Conservation (phyloP, 2,888 invertebrate species). For the Spodoptera littoralis region DNA sequence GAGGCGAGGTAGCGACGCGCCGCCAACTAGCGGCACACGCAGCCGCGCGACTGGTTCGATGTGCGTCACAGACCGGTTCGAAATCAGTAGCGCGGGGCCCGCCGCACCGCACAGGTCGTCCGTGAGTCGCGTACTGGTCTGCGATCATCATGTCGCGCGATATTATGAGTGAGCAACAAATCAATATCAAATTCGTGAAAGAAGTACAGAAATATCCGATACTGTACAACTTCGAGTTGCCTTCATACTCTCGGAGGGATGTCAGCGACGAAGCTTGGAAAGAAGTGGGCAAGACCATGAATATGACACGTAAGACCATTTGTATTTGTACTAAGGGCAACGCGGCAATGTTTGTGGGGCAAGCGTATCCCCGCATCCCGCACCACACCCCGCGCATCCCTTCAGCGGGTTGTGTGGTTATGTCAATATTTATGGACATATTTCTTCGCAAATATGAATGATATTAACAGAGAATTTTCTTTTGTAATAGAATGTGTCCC, state of each 20-base stretch:
- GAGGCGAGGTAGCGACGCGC: conserved; percentile 11
- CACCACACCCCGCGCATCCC: not conserved
- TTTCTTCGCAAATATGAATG: conserved; percentile 4
- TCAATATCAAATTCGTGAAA: conserved; percentile 56
- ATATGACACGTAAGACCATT: conserved; percentile 56
- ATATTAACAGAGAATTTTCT: not conserved
- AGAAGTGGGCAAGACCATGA: conserved; percentile 53
- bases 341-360: conserved; percentile 19
- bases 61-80: conserved; percentile 53
- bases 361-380: conserved; percentile 1
- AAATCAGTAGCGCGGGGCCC: conserved; percentile 48
- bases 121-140: conserved; percentile 44
- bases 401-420: not conserved
- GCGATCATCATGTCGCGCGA: conserved; percentile 44
- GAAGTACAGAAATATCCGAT: conserved; percentile 53
- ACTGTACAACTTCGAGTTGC: conserved; percentile 55
- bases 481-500: conserved; percentile 1
- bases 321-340: conserved; percentile 20
- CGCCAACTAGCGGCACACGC: conserved; percentile 13
- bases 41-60: conserved; percentile 47
- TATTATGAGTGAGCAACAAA: conserved; percentile 50
- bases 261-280: conserved; percentile 62
- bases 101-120: conserved; percentile 32
- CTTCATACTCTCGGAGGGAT: conserved; percentile 59
- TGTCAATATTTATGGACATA: conserved; percentile 11